Conservation (phyloP, 2,113 vertebrate species). For the Lathamus discolor region DNA sequence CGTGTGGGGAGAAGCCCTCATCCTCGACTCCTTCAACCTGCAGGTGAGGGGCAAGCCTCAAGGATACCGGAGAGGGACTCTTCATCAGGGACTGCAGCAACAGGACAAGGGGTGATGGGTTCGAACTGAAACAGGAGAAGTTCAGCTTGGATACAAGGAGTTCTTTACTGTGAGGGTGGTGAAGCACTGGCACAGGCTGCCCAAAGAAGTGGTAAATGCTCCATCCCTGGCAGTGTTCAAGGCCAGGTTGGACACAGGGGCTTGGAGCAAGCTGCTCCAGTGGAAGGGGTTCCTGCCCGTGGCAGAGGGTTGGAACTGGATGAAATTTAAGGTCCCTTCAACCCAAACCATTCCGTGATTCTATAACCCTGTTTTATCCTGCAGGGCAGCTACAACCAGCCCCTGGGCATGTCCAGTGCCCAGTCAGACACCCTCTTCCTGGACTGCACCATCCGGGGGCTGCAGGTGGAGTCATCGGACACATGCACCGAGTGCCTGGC, state of each 20-base stretch:
- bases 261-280: not conserved
- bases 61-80: not conserved
- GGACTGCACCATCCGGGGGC: slow-evolving; percentile 87
- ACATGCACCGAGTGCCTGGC: slow-evolving; percentile 90
- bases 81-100: not conserved
- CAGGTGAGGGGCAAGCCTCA: slow-evolving; percentile 72
- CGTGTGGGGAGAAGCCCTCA: slow-evolving; percentile 94
- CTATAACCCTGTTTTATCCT: not conserved
- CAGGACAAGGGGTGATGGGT: not conserved
- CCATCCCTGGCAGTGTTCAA: not conserved
- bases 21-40: slow-evolving; percentile 88
- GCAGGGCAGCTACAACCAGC: slow-evolving; percentile 90
- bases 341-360: not conserved
- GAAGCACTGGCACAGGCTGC: not conserved
- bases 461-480: slow-evolving; percentile 92
- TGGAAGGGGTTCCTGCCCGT: not conserved
- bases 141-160: not conserved
- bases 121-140: not conserved
- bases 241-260: not conserved
- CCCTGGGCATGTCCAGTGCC: slow-evolving; percentile 70
- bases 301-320: not conserved
- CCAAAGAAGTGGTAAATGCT: not conserved
- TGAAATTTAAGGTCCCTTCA: not conserved
- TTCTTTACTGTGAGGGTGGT: not conserved
- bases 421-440: slow-evolving; percentile 81